phyloP scores from a whole-genome alignment of 1,140 invertebrate species.

The Bacillus rossius region DNA sequence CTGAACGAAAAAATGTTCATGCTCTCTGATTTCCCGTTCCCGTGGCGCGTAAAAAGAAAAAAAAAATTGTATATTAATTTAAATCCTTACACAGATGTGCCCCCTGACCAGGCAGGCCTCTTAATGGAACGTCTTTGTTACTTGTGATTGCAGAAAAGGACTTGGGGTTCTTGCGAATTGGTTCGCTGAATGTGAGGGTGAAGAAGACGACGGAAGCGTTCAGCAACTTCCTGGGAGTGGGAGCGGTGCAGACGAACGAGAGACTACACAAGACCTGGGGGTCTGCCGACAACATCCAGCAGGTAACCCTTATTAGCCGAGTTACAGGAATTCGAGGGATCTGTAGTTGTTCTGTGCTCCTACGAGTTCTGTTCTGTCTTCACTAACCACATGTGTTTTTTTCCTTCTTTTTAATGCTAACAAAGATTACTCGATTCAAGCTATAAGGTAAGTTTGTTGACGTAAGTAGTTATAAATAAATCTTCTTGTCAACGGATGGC shows the following conservation, averaged over 20 bases:
- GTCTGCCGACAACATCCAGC: constrained; percentile 74
- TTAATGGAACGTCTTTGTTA: too few species aligned
- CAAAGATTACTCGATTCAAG: neutral
- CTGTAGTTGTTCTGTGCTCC: neutral
- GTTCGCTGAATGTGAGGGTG: constrained; percentile 84
- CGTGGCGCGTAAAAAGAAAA: too few species aligned
- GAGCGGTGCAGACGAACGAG: constrained; percentile 41
- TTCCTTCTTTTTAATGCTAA: neutral
- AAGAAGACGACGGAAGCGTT: constrained; percentile 88
- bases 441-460: neutral
- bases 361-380: neutral
- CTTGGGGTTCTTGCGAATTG: constrained; percentile 81
- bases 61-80: too few species aligned
- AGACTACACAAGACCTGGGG: constrained; percentile 79
- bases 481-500: neutral
- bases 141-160: constrained; percentile 78
- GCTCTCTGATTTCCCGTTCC: too few species aligned
- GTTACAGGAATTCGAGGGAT: neutral
- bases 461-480: neutral
- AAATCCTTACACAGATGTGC: too few species aligned
- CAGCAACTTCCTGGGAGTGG: constrained; percentile 79
- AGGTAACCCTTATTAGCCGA: constrained; percentile 42
- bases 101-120: too few species aligned
- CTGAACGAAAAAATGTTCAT: too few species aligned
- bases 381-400: neutral